Conservation (phyloP, 1,140 invertebrate species). For the Microplitis mediator region DNA sequence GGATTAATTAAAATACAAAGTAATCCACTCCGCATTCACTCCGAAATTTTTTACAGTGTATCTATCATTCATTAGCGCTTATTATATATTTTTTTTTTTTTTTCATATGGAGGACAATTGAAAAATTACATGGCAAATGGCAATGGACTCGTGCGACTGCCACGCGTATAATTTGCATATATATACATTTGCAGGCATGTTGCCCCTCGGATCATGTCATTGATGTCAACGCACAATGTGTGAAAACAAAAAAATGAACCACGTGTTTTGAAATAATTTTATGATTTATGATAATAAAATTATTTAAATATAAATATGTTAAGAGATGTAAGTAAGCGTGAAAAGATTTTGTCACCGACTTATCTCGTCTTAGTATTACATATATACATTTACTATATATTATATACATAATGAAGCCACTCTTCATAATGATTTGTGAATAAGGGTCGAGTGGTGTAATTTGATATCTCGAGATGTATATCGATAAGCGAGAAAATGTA, state of each 20-base stretch:
- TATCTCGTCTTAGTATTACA: too few relatives aligned
- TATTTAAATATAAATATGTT: too few relatives aligned
- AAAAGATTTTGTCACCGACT: too few relatives aligned
- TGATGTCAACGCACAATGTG: background rate
- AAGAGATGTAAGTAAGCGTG: too few relatives aligned
- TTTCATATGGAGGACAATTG: conserved; percentile 6
- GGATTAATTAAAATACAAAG: too few relatives aligned
- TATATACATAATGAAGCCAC: too few relatives aligned
- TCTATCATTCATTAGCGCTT: background rate
- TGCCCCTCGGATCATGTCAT: background rate
- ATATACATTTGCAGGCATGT: conserved; percentile 11
- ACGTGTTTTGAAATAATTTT: background rate
- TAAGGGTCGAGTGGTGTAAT: background rate
- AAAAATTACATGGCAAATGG: background rate
- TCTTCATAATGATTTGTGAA: too few relatives aligned
- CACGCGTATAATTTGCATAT: conserved; percentile 18
- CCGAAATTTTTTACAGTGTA: background rate
- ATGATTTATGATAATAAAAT: background rate
- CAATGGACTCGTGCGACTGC: conserved; percentile 11
- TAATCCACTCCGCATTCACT: background rate
- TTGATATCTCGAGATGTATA: too few relatives aligned
- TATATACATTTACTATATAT: too few relatives aligned
- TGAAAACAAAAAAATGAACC: conserved; percentile 1
- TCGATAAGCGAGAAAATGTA: too few relatives aligned
- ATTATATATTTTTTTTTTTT: background rate